Percentiles rank a stretch among this genome's conserved stretches.
These are phyloP conservation scores for Oreochromis niloticus DNA, from an alignment of 2,113 vertebrate species.

Conservation along the genomic window DNA sequence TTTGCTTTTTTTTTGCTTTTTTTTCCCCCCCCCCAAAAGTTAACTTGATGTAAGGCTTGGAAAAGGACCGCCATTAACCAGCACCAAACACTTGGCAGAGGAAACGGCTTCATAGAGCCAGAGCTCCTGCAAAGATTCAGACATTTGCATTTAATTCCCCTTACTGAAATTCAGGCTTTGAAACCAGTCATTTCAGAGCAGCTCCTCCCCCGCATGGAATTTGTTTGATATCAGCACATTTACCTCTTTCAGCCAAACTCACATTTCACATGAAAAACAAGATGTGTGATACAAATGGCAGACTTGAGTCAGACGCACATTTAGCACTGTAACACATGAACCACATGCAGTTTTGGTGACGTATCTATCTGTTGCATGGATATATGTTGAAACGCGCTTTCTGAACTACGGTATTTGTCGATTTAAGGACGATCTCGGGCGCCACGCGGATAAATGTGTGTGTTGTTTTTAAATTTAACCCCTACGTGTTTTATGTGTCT, in stretches of 20 bases:
- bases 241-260: not conserved
- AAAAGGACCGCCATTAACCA: not conserved
- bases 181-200: not conserved
- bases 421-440: not conserved
- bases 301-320: constrained; percentile 3
- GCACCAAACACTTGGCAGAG: not conserved
- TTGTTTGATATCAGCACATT: not conserved
- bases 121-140: not conserved
- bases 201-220: constrained; percentile 16
- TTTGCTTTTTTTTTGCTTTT: accelerated
- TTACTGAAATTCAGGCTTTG: not conserved
- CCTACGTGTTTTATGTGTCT: not conserved
- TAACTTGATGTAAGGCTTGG: not conserved
- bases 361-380: not conserved
- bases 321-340: not conserved
- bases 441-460: not conserved
- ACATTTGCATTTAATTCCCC: not conserved
- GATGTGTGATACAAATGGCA: not conserved
- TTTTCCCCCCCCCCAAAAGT: not conserved
- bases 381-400: not conserved
- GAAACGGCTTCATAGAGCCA: not conserved
- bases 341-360: not conserved
- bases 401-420: not conserved
- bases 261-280: not conserved
- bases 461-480: not conserved